Percentiles rank a stretch among this genome's conserved stretches.
Conservation (phyloP, 2,888 invertebrate genomes). For the Phorcus lineatus region DNA sequence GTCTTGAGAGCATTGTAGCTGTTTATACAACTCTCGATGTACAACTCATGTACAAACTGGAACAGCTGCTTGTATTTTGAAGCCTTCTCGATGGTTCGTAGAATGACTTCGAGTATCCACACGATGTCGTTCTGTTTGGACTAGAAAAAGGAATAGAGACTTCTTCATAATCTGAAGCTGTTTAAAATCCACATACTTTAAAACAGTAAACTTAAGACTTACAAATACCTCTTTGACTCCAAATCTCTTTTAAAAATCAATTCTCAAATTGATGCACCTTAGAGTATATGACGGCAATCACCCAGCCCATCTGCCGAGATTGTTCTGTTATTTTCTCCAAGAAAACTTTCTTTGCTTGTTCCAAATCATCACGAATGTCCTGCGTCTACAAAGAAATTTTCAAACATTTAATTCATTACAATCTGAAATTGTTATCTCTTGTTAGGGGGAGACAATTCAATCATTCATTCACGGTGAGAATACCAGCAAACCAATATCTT, state of each 20-base stretch:
- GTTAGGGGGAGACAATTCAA: no score
- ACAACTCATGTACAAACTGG: constrained; percentile 85
- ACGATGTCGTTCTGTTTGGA: constrained; percentile 81
- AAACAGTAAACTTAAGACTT: no score
- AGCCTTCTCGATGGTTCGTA: constrained; percentile 80
- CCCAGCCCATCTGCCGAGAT: constrained; percentile 84
- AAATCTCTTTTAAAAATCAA: no score
- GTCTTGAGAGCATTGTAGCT: constrained; percentile 81
- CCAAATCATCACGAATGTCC: constrained; percentile 79
- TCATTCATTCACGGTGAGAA: no score
- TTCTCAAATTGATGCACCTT: constrained; percentile 64
- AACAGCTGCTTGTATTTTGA: constrained; percentile 81
- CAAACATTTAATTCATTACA: no score
- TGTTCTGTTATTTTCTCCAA: constrained; percentile 80
- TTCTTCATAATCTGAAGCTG: no score
- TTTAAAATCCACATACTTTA: no score
- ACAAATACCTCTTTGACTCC: no score
- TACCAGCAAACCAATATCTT: no score
- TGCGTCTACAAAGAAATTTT: constrained; percentile 44
- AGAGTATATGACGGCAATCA: constrained; percentile 82
- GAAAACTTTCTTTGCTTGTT: constrained; percentile 80
- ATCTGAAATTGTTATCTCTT: no score
- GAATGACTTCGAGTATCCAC: constrained; percentile 80
- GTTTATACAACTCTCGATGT: constrained; percentile 83
- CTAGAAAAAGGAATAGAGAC: constrained; percentile 38